Evolutionary conservation across 1,140 invertebrate genomes (phyloP).

Genomic region (Gonatopus flavifemur): DNA sequence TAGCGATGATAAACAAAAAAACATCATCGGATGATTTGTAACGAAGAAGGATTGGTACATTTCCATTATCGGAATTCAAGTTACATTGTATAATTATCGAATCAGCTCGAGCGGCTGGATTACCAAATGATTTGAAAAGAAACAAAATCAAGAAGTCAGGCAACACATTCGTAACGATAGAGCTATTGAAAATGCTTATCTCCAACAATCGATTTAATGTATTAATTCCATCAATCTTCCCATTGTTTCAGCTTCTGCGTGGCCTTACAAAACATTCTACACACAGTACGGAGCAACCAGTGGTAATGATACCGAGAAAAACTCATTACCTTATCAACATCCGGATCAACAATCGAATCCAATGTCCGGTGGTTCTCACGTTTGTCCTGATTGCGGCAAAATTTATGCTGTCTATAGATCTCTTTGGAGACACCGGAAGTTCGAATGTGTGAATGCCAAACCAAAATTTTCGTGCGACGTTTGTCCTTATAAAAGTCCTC

Average conservation of each 20-base stretch:
- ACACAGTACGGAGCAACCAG: not conserved
- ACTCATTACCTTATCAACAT: not conserved
- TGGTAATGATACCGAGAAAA: not conserved
- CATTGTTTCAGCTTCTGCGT: slow-evolving; percentile 31
- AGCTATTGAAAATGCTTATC: no score
- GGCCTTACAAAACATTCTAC: slow-evolving; percentile 21
- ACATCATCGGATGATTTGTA: no score
- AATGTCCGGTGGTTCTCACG: slow-evolving; percentile 20
- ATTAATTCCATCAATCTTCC: no score
- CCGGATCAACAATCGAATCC: not conserved
- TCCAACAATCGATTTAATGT: no score
- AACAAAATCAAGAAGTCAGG: no score
- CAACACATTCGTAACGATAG: no score
- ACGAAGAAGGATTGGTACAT: no score
- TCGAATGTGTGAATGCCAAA: slow-evolving; percentile 51
- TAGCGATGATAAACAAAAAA: no score
- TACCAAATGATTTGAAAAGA: no score
- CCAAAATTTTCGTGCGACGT: slow-evolving; percentile 52
- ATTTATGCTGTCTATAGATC: slow-evolving; percentile 46
- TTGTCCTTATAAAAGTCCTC: slow-evolving; percentile 54
- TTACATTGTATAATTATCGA: no score
- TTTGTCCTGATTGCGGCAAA: slow-evolving; percentile 41
- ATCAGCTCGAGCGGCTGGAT: no score
- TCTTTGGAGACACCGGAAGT: slow-evolving; percentile 52
- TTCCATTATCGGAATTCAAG: no score